Percentiles rank a stretch among this genome's conserved stretches.
Conservation (phyloP, 2,888 invertebrate genomes). For the Lasioglossum oenotherae region DNA sequence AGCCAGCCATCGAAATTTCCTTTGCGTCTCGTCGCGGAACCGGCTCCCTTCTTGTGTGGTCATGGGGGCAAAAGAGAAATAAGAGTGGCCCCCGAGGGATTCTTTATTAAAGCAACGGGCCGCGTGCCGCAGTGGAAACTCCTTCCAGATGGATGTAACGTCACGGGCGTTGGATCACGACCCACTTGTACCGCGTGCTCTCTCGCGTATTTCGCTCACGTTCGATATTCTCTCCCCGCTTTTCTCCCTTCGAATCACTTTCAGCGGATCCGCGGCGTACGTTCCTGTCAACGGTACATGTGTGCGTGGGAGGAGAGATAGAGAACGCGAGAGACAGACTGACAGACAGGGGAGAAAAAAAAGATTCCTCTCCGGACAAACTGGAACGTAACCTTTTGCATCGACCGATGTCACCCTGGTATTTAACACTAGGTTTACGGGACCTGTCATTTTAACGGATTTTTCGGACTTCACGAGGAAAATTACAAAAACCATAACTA, state of each 20-base stretch:
- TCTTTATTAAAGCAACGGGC: conserved; percentile 46
- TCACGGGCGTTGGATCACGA: conserved; percentile 56
- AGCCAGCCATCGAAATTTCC: conserved; percentile 66
- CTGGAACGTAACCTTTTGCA: conserved; percentile 22
- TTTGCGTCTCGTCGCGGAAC: conserved; percentile 37
- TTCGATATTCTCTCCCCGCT: conserved; percentile 33
- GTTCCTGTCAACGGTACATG: background rate
- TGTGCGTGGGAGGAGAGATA: background rate
- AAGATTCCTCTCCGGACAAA: background rate
- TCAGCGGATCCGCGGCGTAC: conserved; percentile 38
- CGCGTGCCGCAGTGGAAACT: conserved; percentile 42
- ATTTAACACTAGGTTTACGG: background rate
- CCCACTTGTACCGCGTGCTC: conserved; percentile 27
- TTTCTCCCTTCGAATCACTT: conserved; percentile 34
- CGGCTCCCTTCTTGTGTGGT: conserved; percentile 25
- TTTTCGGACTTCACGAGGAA: too few species aligned
- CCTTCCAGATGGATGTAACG: conserved; percentile 55
- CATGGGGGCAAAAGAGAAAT: conserved; percentile 32
- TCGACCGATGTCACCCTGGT: conserved; percentile 5
- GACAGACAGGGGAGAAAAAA: background rate
- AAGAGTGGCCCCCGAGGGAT: conserved; percentile 19
- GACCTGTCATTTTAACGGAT: too few species aligned
- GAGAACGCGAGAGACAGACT: background rate
- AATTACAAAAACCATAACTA: too few species aligned
- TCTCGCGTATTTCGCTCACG: conserved; percentile 61